These are phyloP conservation scores for Pseudobourletiella spinata DNA, from an alignment of 1,140 invertebrate species.

Conservation along the genomic window DNA sequence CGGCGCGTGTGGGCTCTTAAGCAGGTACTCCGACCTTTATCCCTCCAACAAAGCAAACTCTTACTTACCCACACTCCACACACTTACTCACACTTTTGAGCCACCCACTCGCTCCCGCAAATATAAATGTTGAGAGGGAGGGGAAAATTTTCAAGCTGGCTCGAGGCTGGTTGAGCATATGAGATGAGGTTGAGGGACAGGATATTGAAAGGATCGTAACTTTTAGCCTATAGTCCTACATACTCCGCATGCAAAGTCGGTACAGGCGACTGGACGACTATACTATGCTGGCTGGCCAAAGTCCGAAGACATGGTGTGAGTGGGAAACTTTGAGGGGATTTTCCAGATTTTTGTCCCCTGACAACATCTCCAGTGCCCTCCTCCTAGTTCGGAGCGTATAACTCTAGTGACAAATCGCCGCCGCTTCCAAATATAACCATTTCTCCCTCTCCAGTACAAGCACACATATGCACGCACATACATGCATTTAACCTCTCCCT, in stretches of 20 bases:
- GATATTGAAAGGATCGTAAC: background rate
- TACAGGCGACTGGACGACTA: no score
- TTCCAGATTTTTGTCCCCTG: constrained; percentile 17
- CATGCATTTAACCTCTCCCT: background rate
- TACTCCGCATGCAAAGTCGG: no score
- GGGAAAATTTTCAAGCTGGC: no score
- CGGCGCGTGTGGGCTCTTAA: no score
- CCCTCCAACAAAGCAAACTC: no score
- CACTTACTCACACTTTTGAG: no score
- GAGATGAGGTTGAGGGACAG: background rate
- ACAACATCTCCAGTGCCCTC: constrained; percentile 24
- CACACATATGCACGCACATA: background rate
- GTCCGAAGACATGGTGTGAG: background rate
- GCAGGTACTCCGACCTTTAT: no score
- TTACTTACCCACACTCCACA: no score
- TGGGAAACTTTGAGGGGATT: background rate
- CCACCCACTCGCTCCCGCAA: no score
- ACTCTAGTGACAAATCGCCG: constrained; percentile 31
- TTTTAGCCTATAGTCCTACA: no score
- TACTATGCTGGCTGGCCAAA: background rate
- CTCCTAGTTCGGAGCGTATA: no score
- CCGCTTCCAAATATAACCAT: constrained; percentile 24
- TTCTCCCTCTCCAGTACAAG: constrained; percentile 7
- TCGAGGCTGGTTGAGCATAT: no score
- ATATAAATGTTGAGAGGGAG: background rate